Base-by-base conservation (phyloP, 2,888 invertebrate species). In the Tipula lateralis region DNA sequence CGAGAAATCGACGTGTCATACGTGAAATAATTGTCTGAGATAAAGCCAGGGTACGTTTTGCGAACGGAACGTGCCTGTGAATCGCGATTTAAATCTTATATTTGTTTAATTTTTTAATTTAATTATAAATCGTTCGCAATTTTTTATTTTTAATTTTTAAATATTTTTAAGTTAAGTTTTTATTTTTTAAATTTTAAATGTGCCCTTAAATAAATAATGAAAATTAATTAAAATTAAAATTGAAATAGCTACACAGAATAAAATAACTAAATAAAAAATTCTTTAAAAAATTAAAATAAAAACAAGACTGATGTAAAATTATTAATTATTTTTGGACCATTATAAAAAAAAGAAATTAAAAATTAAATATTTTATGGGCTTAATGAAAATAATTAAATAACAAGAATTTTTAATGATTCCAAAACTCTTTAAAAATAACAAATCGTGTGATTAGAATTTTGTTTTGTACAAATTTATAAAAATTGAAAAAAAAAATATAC, bases 1-100 rank as follows among this genome's bases (percentile, higher is more conserved):
- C 97, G 88, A 94, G 97, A 89, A 96, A 96, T 88, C 94, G 97
- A 87, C 93, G 97, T 89, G 97, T 97, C 90, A 97, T 97, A 89
- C 94, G 97, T 87, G 97, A 97, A 91, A 97, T 97, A 91, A 97
- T 97, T 91, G 97, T 97, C 89, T 90, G 90, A 89, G 87, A 87
- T 86, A 85, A 85, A 85, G 86, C 87, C 85, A 86, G 87, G 87
- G 87, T 87, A 86, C 87, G 87, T 87, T 87, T 87, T 86, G 86
- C 87, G 84, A 86, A 86, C 85, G 86, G 86, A 86, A 86, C 87
- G 87, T 87, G 86, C 86, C 86, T 85, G 32, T 83, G 83, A 83
- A 34, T 82, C 5, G 32, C 29, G 9, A 82, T 82, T 82, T 82
- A 82, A 82, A 82, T 82, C 32, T 82, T 30, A 30, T 82, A 30